Base-by-base conservation (phyloP, 2,888 invertebrate species). In the Cremastinae sp. region DNA sequence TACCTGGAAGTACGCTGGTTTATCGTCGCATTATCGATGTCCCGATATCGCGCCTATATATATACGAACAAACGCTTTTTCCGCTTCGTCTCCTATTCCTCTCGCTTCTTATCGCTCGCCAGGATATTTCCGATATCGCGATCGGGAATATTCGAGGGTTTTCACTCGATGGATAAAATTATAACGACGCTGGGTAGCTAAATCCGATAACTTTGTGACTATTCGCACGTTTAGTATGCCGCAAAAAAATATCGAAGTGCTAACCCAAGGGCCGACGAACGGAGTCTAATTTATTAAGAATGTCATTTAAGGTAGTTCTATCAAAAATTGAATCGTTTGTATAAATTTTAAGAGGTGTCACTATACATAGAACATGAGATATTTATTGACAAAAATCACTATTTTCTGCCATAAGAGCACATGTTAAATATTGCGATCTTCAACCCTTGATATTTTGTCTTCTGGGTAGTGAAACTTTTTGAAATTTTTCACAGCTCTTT, bases 121-220 rank as follows among this genome's bases (percentile, higher is more conserved):
- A n/a, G 36, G 36, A 53, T 20, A 49, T n/a, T 18, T 20, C 0
- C 10, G 51, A 14, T 47, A 71, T 69, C 58, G 16, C 47, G 49
- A 71, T 69, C 58, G 16, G 58, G 49, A 58, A 68, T 68, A 72
- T 72, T 75, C 56, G 56, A 51, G 71, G 66, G 71, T 75, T 75
- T 66, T 58, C 66, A 51, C 5, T 41, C 54, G 43, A 38, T 18
- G 61, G 62, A 62, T 51, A 49, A n/a, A 28, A 47, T 64, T 59
- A 70, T 70, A 70, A 70, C 71, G 61, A 75, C 43, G n/a, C n/a
- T n/a, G n/a, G n/a, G 59, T 36, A 51, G 51, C 43, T 56, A 69
- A 58, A 66, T 61, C 61, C 75, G 75, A 71, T 71, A 51, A 49
- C 41, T 45, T 20, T 54, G 41, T 61, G 51, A 54, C 62, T 75